Conservation (phyloP, 2,113 vertebrate genomes). For the Uria aalge region DNA sequence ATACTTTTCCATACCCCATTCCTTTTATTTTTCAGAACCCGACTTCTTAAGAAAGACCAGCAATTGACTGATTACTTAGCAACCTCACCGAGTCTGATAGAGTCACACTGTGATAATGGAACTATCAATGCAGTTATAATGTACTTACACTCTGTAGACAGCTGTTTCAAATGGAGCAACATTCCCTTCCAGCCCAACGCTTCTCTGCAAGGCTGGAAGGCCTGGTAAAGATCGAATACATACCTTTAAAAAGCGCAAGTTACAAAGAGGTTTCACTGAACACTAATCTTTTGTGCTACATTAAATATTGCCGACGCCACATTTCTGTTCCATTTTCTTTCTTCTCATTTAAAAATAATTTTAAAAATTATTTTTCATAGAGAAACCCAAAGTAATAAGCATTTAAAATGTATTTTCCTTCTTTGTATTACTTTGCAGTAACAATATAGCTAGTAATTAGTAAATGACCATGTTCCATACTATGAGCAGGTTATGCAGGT, state of each 20-base stretch:
- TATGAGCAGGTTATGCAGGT: neutral
- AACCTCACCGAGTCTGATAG: constrained; percentile 16
- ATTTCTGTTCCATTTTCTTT: neutral
- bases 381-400: neutral
- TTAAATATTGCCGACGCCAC: neutral
- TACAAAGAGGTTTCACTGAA: constrained; percentile 17
- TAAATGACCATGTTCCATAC: neutral
- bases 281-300: neutral
- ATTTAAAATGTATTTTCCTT: neutral
- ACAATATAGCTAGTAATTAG: neutral
- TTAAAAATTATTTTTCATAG: neutral
- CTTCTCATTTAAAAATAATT: neutral
- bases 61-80: constrained; percentile 73
- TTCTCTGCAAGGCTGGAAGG: constrained; percentile 36
- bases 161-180: constrained; percentile 40
- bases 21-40: constrained; percentile 60
- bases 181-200: constrained; percentile 47
- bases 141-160: constrained; percentile 41
- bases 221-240: constrained; percentile 21
- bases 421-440: neutral
- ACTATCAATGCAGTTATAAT: constrained; percentile 63
- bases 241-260: neutral
- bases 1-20: neutral
- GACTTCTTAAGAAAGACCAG: constrained; percentile 43
- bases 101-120: constrained; percentile 74